Conservation (phyloP, 1,140 invertebrate species). For the Elymnias hypermnestra region DNA sequence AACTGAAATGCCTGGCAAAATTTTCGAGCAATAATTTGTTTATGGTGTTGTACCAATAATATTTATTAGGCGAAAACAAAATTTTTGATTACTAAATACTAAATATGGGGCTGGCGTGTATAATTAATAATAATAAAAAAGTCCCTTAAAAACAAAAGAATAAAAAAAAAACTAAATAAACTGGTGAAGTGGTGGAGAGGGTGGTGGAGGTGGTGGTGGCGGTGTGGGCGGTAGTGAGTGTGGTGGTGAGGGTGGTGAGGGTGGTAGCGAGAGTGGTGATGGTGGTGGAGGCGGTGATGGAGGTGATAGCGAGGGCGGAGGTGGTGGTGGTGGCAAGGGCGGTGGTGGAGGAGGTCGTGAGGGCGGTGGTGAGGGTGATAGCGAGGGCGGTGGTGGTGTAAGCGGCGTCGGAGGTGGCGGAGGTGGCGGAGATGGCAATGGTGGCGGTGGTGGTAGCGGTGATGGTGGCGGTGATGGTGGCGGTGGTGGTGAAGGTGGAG, state of each 20-base stretch:
- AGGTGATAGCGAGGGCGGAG: slow-evolving; percentile 12
- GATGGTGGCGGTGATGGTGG: background rate
- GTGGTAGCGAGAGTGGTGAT: background rate
- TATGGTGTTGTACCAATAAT: too few relatives aligned
- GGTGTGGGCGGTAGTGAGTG: slow-evolving; percentile 13
- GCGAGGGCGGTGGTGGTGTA: too few relatives aligned
- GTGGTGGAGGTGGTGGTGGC: background rate
- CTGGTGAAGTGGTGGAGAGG: background rate
- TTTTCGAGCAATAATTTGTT: too few relatives aligned
- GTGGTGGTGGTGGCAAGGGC: slow-evolving; percentile 5
- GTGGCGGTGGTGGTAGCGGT: background rate
- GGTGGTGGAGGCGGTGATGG: slow-evolving; percentile 2
- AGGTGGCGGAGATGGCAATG: background rate
- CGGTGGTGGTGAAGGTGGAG: slow-evolving; percentile 7
- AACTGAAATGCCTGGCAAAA: too few relatives aligned
- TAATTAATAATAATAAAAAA: too few relatives aligned
- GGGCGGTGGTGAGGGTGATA: background rate
- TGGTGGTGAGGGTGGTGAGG: background rate
- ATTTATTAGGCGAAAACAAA: too few relatives aligned
- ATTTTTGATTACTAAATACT: too few relatives aligned
- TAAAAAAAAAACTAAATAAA: too few relatives aligned
- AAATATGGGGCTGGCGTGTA: slow-evolving; percentile 27
- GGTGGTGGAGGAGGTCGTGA: slow-evolving; percentile 6
- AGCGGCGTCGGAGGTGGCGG: background rate
- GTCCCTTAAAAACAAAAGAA: too few relatives aligned